These are phyloP conservation scores for Tetranychus truncatus DNA, from an alignment of 2,888 invertebrate genomes.

Conservation along the genomic window DNA sequence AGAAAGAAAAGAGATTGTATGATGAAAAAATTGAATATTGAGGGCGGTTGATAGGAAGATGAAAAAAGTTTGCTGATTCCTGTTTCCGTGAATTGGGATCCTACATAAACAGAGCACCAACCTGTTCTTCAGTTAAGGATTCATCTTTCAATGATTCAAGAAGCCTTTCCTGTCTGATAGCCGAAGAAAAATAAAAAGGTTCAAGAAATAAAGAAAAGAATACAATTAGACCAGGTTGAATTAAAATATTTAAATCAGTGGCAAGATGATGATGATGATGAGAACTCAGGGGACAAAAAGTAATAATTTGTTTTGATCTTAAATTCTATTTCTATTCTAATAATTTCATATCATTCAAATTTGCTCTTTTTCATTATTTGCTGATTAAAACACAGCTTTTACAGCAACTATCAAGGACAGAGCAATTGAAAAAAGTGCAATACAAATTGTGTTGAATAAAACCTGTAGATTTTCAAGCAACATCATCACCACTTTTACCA, in stretches of 20 bases:
- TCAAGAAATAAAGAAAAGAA: neutral
- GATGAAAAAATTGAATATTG: neutral
- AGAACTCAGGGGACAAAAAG: too few species aligned
- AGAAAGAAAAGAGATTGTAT: neutral
- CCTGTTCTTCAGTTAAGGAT: constrained; percentile 73
- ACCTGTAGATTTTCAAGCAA: too few species aligned
- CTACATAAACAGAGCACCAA: constrained; percentile 24
- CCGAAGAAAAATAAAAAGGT: constrained; percentile 21
- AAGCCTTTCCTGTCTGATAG: constrained; percentile 46
- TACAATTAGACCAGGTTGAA: constrained; percentile 4
- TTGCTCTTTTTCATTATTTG: too few species aligned
- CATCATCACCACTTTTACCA: too few species aligned
- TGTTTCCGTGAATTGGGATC: neutral
- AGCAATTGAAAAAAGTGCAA: too few species aligned
- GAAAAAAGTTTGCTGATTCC: neutral
- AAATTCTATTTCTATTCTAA: too few species aligned
- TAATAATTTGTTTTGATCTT: too few species aligned
- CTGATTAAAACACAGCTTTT: too few species aligned
- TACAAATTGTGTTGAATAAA: too few species aligned
- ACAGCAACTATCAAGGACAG: too few species aligned
- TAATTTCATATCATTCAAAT: too few species aligned
- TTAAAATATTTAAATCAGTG: constrained; percentile 30
- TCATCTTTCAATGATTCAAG: constrained; percentile 94
- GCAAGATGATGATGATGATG: constrained; percentile 32
- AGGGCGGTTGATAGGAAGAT: neutral